Conservation (phyloP, 2,888 invertebrate species). For the Oasisia sp. region DNA sequence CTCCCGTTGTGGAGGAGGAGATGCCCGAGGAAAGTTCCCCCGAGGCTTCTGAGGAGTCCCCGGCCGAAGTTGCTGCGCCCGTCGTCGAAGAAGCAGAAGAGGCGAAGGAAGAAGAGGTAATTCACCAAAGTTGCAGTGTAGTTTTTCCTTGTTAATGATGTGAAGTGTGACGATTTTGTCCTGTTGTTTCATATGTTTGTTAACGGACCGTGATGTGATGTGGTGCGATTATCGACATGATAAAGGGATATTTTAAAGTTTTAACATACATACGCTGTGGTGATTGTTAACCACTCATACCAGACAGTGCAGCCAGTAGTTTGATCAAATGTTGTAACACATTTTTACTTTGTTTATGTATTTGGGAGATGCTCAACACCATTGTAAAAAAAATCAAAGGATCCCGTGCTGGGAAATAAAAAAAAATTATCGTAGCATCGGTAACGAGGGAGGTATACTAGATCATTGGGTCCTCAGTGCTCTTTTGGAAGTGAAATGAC, state of each 20-base stretch:
- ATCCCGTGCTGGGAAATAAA: too few relatives aligned
- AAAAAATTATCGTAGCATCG: too few relatives aligned
- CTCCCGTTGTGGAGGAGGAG: conserved; percentile 20
- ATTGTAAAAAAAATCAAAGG: too few relatives aligned
- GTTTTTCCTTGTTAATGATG: background rate
- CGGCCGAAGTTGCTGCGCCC: background rate
- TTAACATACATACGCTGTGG: too few relatives aligned
- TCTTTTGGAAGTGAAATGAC: background rate
- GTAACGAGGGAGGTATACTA: too few relatives aligned
- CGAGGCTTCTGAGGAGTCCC: background rate
- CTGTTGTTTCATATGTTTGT: background rate
- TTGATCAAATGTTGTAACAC: too few relatives aligned
- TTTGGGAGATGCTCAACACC: too few relatives aligned
- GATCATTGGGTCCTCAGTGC: too few relatives aligned
- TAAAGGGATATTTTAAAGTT: too few relatives aligned
- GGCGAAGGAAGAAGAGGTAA: conserved; percentile 19
- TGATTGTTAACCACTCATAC: too few relatives aligned
- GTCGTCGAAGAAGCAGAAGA: conserved; percentile 8
- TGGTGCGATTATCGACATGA: background rate
- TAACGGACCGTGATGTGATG: background rate
- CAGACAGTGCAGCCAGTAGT: too few relatives aligned
- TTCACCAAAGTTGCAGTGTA: background rate
- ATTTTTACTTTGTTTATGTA: too few relatives aligned
- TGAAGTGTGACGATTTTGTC: background rate
- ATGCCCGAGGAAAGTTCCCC: background rate